Evolutionary conservation across 2,888 invertebrate genomes (phyloP).

Genomic region (Andricus quercusramuli): DNA sequence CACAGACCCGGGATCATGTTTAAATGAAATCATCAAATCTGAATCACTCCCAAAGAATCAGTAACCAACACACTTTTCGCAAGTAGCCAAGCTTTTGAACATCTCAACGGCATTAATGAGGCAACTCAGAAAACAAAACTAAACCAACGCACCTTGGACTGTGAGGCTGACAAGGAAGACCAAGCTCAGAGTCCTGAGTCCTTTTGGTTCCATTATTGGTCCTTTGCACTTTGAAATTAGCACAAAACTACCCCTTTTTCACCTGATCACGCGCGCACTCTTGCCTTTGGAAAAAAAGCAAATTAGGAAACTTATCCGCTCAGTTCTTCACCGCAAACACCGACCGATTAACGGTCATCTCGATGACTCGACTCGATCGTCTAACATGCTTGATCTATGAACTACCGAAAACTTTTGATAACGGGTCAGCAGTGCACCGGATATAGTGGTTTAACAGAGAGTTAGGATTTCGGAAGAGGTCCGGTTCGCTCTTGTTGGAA

Average conservation of each 20-base stretch:
- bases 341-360: slow-evolving; percentile 37
- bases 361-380: slow-evolving; percentile 8
- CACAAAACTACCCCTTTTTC: slow-evolving; percentile 33
- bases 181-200: slow-evolving; percentile 53
- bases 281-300: background rate
- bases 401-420: background rate
- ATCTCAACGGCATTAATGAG: background rate
- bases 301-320: background rate
- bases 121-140: background rate
- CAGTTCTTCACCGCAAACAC: slow-evolving; percentile 8
- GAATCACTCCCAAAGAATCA: background rate
- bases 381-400: slow-evolving; percentile 11
- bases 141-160: slow-evolving; percentile 64
- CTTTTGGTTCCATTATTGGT: slow-evolving; percentile 58
- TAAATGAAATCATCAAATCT: background rate
- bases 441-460: background rate
- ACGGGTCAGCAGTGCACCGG: background rate
- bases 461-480: background rate
- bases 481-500: background rate
- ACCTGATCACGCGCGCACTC: slow-evolving; percentile 24
- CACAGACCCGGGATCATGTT: background rate
- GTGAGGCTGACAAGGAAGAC: slow-evolving; percentile 57
- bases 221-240: slow-evolving; percentile 7
- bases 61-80: slow-evolving; percentile 2
- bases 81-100: slow-evolving; percentile 8